Conservation (phyloP, 2,888 invertebrate species). For the Agonopterix heracliana region DNA sequence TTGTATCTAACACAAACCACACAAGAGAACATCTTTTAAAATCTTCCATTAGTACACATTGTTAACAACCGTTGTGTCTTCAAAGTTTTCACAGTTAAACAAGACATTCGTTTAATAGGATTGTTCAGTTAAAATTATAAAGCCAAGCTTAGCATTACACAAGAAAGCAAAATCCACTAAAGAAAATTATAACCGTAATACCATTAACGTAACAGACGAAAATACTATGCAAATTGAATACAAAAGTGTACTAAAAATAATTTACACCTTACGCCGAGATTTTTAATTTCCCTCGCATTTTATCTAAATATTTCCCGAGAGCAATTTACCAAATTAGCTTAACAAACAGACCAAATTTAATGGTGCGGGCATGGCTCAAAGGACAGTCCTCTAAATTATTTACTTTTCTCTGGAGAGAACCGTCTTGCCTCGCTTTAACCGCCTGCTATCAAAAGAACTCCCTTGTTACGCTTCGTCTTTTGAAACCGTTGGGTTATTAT, state of each 20-base stretch:
- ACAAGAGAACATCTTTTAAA: too few species aligned
- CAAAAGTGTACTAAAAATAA: conserved; percentile 3
- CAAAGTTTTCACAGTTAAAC: too few species aligned
- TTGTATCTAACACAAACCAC: too few species aligned
- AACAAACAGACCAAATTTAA: conserved; percentile 60
- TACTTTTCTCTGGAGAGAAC: conserved; percentile 46
- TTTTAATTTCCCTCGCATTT: conserved; percentile 40
- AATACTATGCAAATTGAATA: conserved; percentile 3
- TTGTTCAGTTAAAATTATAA: too few species aligned
- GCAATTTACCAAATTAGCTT: conserved; percentile 57
- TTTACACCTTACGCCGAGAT: conserved; percentile 26
- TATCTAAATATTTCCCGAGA: conserved; percentile 35
- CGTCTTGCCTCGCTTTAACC: conserved; percentile 40
- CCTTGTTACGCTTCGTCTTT: conserved; percentile 14
- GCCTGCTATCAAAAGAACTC: conserved; percentile 24
- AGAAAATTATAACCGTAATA: too few species aligned
- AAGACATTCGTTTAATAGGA: too few species aligned
- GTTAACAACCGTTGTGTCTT: too few species aligned
- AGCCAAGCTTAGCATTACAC: too few species aligned
- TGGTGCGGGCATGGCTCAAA: conserved; percentile 46
- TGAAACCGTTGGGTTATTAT: conserved; percentile 5
- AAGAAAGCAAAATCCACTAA: too few species aligned
- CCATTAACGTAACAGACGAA: background rate
- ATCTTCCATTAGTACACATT: too few species aligned
- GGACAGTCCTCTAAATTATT: conserved; percentile 51